Percentiles rank a stretch among this genome's conserved stretches.
These are phyloP conservation scores for Amiota communis DNA, from an alignment of 2,888 invertebrate genomes.

Conservation along the genomic window DNA sequence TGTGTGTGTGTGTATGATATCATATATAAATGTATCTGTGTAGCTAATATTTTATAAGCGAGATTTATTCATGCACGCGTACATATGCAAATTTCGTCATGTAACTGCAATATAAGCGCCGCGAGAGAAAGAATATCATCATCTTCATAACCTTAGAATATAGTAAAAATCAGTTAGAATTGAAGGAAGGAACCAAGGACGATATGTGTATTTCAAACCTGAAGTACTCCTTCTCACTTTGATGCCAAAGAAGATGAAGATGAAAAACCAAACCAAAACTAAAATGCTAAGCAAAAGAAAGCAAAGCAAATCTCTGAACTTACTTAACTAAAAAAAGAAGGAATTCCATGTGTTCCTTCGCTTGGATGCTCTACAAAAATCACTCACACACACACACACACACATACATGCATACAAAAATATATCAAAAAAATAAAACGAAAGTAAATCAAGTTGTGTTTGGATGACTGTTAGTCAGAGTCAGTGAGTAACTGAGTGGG, in stretches of 20 bases:
- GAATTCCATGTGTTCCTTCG: neutral
- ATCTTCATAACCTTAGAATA: constrained; percentile 31
- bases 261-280: neutral
- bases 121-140: neutral
- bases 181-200: constrained; percentile 3
- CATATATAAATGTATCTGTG: neutral
- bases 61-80: constrained; percentile 58
- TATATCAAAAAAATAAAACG: neutral
- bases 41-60: constrained; percentile 45
- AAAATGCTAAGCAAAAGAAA: constrained; percentile 1
- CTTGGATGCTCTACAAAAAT: neutral
- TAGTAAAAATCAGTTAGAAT: constrained; percentile 17
- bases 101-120: constrained; percentile 47
- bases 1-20: constrained; percentile 35
- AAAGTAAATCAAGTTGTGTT: neutral
- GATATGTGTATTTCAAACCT: too few relatives aligned
- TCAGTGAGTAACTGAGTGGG: neutral
- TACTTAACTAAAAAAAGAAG: too few relatives aligned
- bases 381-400: neutral
- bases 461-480: neutral
- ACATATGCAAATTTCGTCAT: constrained; percentile 56
- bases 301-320: neutral
- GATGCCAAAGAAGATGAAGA: too few relatives aligned
- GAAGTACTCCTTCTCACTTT: too few relatives aligned
- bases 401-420: neutral